These are phyloP conservation scores for Cydia splendana DNA, from an alignment of 1,140 invertebrate species.

Conservation along the genomic window DNA sequence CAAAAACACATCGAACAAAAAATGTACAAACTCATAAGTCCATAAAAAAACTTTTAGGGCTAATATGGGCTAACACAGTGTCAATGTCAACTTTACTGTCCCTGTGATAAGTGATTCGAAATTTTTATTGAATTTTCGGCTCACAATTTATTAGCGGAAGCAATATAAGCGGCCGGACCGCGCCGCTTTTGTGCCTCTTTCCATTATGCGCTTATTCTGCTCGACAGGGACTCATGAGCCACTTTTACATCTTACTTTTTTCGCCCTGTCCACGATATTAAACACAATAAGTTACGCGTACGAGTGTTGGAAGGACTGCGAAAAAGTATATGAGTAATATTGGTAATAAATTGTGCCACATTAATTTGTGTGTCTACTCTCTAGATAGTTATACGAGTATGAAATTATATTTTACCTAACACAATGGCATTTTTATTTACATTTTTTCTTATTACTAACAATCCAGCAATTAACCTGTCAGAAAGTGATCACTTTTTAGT, in stretches of 20 bases:
- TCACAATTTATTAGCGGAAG: constrained; percentile 27
- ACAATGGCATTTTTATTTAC: no score
- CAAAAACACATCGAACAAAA: background rate
- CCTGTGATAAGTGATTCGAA: background rate
- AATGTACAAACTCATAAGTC: background rate
- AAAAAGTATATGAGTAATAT: background rate
- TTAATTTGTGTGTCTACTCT: background rate
- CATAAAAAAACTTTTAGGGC: no score
- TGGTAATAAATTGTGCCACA: background rate
- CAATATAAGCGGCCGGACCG: constrained; percentile 23
- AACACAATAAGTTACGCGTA: constrained; percentile 16
- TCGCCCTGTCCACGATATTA: constrained; percentile 4
- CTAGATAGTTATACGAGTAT: background rate
- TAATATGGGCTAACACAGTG: no score
- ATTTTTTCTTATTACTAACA: no score
- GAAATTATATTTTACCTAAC: no score
- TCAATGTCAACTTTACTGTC: background rate
- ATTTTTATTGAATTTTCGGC: constrained; percentile 10
- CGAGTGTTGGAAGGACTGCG: background rate
- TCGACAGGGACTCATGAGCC: background rate
- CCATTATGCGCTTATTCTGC: constrained; percentile 20
- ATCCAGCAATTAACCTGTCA: no score
- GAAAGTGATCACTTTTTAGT: no score
- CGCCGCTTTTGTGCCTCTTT: constrained; percentile 17
- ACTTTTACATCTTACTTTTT: constrained; percentile 22